Conservation (phyloP, 2,888 invertebrate genomes). For the Chorisops tibialis region DNA sequence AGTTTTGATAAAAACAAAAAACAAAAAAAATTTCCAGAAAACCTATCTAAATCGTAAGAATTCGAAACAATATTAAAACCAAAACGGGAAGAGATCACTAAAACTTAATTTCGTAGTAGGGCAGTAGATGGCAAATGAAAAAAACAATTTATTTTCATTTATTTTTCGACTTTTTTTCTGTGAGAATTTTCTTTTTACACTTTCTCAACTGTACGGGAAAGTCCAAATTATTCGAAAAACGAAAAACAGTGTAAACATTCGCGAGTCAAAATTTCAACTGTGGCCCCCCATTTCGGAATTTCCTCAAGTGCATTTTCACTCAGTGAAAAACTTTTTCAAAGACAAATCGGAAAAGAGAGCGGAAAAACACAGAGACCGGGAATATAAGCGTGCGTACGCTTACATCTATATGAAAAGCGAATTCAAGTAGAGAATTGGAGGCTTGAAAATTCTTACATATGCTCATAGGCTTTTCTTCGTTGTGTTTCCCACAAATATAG, state of each 20-base stretch:
- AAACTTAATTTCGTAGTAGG: no score
- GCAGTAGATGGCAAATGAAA: no score
- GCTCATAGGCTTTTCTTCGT: constrained; percentile 3
- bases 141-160: no score
- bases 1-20: not conserved
- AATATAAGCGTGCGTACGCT: not conserved
- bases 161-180: no score
- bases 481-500: not conserved
- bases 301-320: constrained; percentile 32
- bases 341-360: not conserved
- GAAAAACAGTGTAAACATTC: constrained; percentile 43
- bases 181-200: no score
- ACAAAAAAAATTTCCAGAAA: no score
- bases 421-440: no score
- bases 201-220: no score
- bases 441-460: not conserved
- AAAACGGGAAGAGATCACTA: no score
- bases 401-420: not conserved
- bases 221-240: constrained; percentile 5
- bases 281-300: constrained; percentile 37
- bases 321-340: constrained; percentile 8
- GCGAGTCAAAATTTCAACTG: constrained; percentile 51
- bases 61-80: not conserved
- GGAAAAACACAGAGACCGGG: not conserved
- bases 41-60: not conserved